Evolutionary conservation across 2,113 vertebrate genomes (phyloP).

Genomic region (Arizona elegans): DNA sequence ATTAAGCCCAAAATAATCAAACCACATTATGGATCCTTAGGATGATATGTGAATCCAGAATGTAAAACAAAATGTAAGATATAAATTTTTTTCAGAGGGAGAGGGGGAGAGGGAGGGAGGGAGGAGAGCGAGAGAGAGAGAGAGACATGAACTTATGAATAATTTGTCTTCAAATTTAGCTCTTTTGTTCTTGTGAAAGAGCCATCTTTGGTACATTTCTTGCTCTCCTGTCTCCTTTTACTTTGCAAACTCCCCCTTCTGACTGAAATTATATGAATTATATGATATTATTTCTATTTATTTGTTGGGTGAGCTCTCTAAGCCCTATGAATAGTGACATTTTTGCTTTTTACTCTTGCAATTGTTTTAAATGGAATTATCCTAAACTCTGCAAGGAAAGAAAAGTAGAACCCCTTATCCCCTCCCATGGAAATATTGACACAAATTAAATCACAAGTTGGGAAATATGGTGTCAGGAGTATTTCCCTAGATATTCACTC

Average conservation of each 20-base stretch:
- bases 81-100: neutral
- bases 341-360: slow-evolving; percentile 13
- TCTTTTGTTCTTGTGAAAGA: neutral
- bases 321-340: neutral
- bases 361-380: neutral
- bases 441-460: slow-evolving; percentile 18
- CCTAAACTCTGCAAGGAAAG: neutral
- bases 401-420: neutral
- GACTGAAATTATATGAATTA: neutral
- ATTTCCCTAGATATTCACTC: slow-evolving; percentile 29
- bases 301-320: neutral
- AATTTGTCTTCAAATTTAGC: neutral
- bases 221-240: neutral
- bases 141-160: neutral
- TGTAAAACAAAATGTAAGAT: neutral
- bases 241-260: neutral
- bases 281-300: neutral
- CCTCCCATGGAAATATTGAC: neutral
- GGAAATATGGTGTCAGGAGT: slow-evolving; percentile 39
- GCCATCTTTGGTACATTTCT: neutral
- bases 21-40: neutral
- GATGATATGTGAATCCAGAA: neutral
- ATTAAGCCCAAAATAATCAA: neutral
- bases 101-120: too few species aligned
- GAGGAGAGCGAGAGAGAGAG: too few species aligned